These are phyloP conservation scores for Emys orbicularis DNA, from an alignment of 2,797 vertebrate genomes.

Conservation along the genomic window DNA sequence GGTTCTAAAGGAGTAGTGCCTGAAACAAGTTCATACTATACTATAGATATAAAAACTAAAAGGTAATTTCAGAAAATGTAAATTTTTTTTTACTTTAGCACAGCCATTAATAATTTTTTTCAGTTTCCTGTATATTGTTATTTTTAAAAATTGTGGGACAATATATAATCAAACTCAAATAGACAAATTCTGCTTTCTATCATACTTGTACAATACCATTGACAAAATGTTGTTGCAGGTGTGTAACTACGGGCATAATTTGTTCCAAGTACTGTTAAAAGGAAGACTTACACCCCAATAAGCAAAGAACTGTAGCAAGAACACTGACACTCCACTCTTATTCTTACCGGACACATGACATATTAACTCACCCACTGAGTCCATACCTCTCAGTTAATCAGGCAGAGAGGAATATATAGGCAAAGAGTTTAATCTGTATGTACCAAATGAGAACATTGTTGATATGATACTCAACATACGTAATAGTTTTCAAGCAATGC, in stretches of 20 bases:
- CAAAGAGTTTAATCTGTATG: neutral
- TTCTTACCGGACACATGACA: neutral
- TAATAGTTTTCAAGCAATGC: neutral
- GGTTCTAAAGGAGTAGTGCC: neutral
- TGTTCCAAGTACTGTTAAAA: neutral
- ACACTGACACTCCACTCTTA: neutral
- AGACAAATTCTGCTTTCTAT: neutral
- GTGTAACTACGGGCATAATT: neutral
- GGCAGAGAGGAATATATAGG: neutral
- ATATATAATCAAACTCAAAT: neutral
- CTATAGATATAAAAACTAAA: neutral
- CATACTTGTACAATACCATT: neutral
- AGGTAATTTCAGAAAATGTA: neutral
- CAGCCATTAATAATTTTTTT: neutral
- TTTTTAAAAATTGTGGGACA: neutral
- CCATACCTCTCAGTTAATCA: neutral
- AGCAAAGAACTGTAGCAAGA: conserved; percentile 3
- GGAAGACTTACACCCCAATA: neutral
- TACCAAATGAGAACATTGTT: neutral
- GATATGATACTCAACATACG: neutral
- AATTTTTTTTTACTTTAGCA: neutral
- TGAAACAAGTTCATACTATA: neutral
- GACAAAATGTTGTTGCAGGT: neutral
- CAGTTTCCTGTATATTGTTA: neutral
- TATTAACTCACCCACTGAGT: neutral